Conservation (phyloP, 2,113 vertebrate species). For the Megatriorchis doriae region DNA sequence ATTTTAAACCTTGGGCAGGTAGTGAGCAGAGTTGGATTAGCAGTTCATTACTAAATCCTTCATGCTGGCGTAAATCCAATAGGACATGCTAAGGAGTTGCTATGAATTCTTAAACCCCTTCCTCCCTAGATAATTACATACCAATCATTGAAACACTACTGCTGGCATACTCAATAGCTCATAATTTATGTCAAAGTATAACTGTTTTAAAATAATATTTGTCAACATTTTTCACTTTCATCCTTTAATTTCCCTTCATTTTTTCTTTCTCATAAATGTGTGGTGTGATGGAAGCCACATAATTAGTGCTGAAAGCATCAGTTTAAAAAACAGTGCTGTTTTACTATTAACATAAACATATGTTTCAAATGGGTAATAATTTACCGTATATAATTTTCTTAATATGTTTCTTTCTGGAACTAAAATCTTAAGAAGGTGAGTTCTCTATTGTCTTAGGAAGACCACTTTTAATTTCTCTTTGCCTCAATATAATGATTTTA, state of each 20-base stretch:
- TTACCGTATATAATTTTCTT: background rate
- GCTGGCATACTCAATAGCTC: background rate
- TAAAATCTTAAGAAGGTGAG: background rate
- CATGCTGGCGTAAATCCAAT: background rate
- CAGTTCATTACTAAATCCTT: constrained; percentile 43
- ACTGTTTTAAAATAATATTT: background rate
- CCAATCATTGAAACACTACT: background rate
- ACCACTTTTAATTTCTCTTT: background rate
- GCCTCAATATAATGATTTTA: background rate
- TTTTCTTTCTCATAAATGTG: background rate
- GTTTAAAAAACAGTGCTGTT: background rate
- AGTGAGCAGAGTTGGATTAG: background rate
- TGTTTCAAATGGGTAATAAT: background rate
- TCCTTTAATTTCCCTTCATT: background rate
- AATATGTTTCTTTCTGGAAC: background rate
- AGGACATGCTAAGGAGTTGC: background rate
- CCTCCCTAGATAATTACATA: background rate
- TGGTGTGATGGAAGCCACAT: background rate
- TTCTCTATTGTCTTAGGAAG: background rate
- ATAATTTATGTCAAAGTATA: background rate
- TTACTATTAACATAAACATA: background rate
- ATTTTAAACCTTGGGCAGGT: constrained; percentile 6
- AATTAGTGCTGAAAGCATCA: background rate
- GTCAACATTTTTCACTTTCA: background rate
- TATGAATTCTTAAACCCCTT: constrained; percentile 1